Evolutionary conservation across 2,797 vertebrate species (phyloP).

Genomic region (Sylvilagus floridanus): DNA sequence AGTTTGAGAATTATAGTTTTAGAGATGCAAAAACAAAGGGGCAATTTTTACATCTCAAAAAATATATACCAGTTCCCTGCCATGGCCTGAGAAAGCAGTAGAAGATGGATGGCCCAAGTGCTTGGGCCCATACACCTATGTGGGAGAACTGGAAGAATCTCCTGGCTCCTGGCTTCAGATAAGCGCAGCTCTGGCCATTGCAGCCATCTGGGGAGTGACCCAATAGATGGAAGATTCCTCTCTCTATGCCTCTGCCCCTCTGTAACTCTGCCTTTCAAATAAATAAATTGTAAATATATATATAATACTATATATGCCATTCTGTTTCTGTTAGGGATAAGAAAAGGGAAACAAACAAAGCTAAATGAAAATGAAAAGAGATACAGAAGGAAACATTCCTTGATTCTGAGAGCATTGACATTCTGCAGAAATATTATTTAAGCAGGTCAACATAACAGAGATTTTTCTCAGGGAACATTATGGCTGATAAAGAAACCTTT

Average conservation of each 20-base stretch:
- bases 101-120: too few relatives aligned
- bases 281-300: too few relatives aligned
- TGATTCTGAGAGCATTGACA: neutral
- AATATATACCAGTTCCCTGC: neutral
- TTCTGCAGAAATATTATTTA: neutral
- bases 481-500: neutral
- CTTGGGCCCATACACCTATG: too few relatives aligned
- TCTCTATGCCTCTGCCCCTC: too few relatives aligned
- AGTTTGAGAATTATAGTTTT: slow-evolving; percentile 14
- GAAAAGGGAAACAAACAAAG: neutral
- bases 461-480: neutral
- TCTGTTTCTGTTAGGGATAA: slow-evolving; percentile 1
- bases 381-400: neutral
- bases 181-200: too few relatives aligned
- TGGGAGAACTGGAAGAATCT: too few relatives aligned
- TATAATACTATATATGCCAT: neutral
- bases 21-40: neutral
- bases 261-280: too few relatives aligned
- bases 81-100: too few relatives aligned
- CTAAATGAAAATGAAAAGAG: neutral
- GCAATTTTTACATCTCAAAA: neutral
- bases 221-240: too few relatives aligned
- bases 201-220: too few relatives aligned
- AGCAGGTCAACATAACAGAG: neutral
- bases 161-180: too few relatives aligned